Evolutionary conservation across 2,797 vertebrate species (phyloP).

Genomic region (Silurus aristotelis): DNA sequence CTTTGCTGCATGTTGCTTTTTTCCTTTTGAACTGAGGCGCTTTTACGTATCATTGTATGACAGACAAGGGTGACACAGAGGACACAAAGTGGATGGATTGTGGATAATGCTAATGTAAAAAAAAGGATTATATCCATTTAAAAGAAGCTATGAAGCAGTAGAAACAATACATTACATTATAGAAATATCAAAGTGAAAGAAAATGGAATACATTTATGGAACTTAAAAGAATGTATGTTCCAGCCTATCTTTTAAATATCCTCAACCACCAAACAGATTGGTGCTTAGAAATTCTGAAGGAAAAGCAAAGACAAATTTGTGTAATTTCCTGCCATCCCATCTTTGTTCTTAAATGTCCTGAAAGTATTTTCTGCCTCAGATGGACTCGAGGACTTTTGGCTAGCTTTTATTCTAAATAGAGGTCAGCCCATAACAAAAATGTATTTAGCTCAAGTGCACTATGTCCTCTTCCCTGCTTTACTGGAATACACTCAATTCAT

Average conservation of each 20-base stretch:
- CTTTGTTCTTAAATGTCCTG: not conserved
- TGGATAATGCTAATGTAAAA: constrained; percentile 32
- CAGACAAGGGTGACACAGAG: constrained; percentile 41
- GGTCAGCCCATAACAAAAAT: constrained; percentile 22
- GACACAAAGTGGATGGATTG: constrained; percentile 5
- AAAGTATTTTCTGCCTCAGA: not conserved
- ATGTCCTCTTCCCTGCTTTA: constrained; percentile 31
- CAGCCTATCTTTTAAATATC: not conserved
- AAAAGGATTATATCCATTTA: constrained; percentile 46
- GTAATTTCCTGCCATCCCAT: not conserved
- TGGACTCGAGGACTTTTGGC: constrained; percentile 8
- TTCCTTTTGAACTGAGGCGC: constrained; percentile 31
- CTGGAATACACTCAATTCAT: constrained; percentile 42
- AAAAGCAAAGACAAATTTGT: not conserved
- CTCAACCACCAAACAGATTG: not conserved
- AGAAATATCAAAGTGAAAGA: constrained; percentile 6
- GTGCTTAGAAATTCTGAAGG: not conserved
- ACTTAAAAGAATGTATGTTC: not conserved
- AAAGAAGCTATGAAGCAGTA: constrained; percentile 13
- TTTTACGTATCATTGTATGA: constrained; percentile 40
- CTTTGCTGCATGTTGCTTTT: constrained; percentile 26
- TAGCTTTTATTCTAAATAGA: constrained; percentile 22
- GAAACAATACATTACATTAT: constrained; percentile 24
- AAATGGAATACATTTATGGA: not conserved
- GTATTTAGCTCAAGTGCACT: constrained; percentile 6